Conservation (phyloP, 2,797 vertebrate species). For the Sebastes flavidus region DNA sequence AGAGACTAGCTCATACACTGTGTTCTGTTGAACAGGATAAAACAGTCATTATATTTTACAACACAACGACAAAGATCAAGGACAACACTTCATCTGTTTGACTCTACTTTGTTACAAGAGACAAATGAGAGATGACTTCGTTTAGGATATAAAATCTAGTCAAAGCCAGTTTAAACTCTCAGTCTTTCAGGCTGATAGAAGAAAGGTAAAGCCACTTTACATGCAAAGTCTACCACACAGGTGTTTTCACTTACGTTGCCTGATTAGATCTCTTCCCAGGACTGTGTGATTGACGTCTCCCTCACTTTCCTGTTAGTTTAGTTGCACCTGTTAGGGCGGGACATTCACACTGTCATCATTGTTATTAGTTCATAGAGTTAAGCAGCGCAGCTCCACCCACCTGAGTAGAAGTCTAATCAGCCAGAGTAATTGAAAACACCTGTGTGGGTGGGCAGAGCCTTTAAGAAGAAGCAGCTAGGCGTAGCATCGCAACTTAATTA, state of each 20-base stretch:
- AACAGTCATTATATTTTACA: not conserved
- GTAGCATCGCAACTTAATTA: not conserved
- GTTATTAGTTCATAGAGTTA: not conserved
- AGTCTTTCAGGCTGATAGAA: not conserved
- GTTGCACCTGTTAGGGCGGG: not conserved
- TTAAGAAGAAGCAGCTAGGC: not conserved
- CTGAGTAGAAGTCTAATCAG: not conserved
- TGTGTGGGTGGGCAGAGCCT: not conserved
- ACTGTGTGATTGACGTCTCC: not conserved
- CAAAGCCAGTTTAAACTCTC: not conserved
- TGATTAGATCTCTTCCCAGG: not conserved
- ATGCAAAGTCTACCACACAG: not conserved
- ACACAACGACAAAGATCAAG: not conserved
- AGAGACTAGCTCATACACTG: not conserved
- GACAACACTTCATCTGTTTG: not conserved
- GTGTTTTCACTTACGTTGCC: not conserved
- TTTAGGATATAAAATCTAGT: not conserved
- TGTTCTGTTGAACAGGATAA: not conserved
- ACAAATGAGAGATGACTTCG: not conserved
- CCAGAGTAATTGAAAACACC: not conserved
- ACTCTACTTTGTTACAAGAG: not conserved
- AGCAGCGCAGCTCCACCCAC: not conserved
- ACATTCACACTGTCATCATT: not conserved
- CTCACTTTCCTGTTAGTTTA: not conserved
- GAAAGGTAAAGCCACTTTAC: not conserved